Base-by-base conservation (phyloP, 1,140 invertebrate genomes). In the Ceratina japonica region DNA sequence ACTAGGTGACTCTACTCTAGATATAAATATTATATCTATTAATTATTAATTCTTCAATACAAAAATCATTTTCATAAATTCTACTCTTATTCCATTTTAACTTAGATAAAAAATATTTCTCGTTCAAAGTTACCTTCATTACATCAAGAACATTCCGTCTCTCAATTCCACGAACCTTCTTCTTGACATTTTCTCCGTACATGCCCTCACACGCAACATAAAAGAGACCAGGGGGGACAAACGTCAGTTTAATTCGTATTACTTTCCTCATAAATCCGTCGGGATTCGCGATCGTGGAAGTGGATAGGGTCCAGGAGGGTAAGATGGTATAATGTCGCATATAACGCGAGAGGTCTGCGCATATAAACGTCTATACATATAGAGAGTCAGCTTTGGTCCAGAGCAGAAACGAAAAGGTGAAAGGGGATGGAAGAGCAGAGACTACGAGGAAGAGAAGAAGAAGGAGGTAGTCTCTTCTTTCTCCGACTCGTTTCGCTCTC, bases 211-310 rank as follows among this genome's bases (percentile, higher is more conserved):
- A 20, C 24, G 12, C 7, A 54, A 31, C 59, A 27, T 2, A 37
- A 22, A 58, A 44, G 56, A 44, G 44, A 52, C 37, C 12, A 65
- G 37, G n/a, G n/a, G 51, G 54, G 83, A 80, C 86, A 88, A 78
- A 88, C 89, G 89, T 91, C 89, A 90, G 88, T 90, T 91, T 91
- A 91, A 91, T 91, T 91, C 90, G 87, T 86, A 89, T 91, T 91
- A 90, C 83, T 87, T 90, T 86, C 68, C 86, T 85, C 90, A 87
- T 91, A 91, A 91, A 91, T 91, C 86, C 86, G 78, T 82, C 83
- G 83, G 79, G 88, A 87, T 87, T 87, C 83, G 74, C 79, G 84
- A 65, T 79, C 75, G 66, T 56, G 24, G 77, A 70, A 75, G 80
- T n/a, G 86, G 64, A 24, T 59, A 58, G 8, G 5, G 20, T 64